Evolutionary conservation across 92 coral and sea anemone genomes (phyloP).

Genomic region (Porites evermanni): DNA sequence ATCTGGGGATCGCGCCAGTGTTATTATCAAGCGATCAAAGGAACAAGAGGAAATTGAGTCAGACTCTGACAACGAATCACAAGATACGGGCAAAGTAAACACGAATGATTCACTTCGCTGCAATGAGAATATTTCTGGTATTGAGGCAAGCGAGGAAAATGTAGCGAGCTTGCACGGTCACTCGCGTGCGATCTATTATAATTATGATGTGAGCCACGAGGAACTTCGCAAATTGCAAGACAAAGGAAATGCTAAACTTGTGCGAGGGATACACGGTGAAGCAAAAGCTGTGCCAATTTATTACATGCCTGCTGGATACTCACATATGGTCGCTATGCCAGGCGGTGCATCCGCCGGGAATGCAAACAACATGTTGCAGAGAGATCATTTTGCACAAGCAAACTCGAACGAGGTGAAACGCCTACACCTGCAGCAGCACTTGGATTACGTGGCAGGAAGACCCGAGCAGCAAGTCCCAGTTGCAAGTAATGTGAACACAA

Average conservation of each 20-base stretch:
- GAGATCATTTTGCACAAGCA: conserved; percentile 37
- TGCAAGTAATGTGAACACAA: conserved; percentile 66
- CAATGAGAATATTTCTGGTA: conserved; percentile 74
- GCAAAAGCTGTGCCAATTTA: conserved; percentile 61
- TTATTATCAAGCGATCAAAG: conserved; percentile 73
- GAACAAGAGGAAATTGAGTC: conserved; percentile 75
- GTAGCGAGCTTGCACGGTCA: conserved; percentile 23
- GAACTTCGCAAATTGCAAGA: conserved; percentile 53
- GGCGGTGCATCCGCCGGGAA: conserved; percentile 46
- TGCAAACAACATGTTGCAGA: conserved; percentile 18
- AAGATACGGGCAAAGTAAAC: conserved; percentile 59
- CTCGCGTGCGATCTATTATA: conserved; percentile 65
- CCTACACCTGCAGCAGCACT: conserved; percentile 28
- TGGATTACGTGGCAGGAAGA: conserved; percentile 68
- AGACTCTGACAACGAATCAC: conserved; percentile 66
- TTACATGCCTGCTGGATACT: conserved; percentile 57
- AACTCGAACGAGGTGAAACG: conserved; percentile 28
- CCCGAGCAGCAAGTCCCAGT: conserved; percentile 91
- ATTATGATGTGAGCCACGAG: conserved; percentile 69
- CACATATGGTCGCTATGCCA: conserved; percentile 63
- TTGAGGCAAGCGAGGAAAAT: conserved; percentile 56
- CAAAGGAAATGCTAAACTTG: conserved; percentile 40
- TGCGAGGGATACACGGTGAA: conserved; percentile 31
- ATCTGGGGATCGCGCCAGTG: conserved; percentile 64
- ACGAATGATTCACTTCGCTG: conserved; percentile 67